Base-by-base conservation (phyloP, 2,113 vertebrate species). In the Aix galericulata region DNA sequence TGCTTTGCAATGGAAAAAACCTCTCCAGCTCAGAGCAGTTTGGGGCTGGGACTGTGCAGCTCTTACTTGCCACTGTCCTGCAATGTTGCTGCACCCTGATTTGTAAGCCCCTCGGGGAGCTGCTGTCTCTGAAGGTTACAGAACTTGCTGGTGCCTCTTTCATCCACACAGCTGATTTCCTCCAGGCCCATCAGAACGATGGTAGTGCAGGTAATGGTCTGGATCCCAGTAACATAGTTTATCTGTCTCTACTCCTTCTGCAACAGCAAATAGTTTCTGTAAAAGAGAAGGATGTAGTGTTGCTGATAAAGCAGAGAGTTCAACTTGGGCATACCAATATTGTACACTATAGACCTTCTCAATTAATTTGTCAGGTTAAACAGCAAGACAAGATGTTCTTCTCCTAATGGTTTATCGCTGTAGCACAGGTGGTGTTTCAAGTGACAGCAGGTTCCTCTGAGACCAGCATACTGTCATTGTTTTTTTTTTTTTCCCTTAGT, bases 1-100 rank as follows among this genome's bases (percentile, higher is more conserved):
- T 88, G 74, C 59, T 85, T 90, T 72, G 53, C 68, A n/a, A 87
- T 91, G 86, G 86, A 73, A 50, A 84, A 89, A 69, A 23, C 29
- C 44, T 38, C 58, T 86, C 67, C 81, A 79, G 38, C 78, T 79
- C 26, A 5, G 48, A 86, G 42, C 53, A 81, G 14, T 85, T 16
- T 38, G 46, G 64, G 78, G 15, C 40, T 91, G 89, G n/a, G 9
- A 9, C 29, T 76, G 60, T 71, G 79, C 56, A 68, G 62, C 27
- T 38, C 58, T 60, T 84, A 1, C 11, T 90, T 26, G 85, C 40
- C 63, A 3, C 67, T 52, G 27, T 69, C 55, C 56, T 40, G 16
- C n/a, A 56, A 59, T 26, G 66, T 56, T 3, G 31, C 2, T 29
- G 17, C 27, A 15, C 12, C 3, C 18, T 68, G 26, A 7, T 56